Base-by-base conservation (phyloP, 1,140 invertebrate species). In the Papilio polytes region DNA sequence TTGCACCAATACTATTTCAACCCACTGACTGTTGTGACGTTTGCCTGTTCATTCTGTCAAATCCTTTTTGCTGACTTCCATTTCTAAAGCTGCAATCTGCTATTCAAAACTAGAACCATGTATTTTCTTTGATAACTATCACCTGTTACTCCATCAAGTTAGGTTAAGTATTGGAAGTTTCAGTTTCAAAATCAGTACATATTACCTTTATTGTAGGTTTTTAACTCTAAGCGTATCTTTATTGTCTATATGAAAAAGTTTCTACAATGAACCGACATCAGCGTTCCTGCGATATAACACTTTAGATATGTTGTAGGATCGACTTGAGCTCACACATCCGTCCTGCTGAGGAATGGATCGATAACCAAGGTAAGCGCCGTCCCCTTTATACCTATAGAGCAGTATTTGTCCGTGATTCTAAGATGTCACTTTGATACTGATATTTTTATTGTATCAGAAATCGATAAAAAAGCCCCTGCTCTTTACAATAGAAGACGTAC, bases 271-370 rank as follows among this genome's bases (percentile, higher is more conserved):
- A 4, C 12, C 59, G 22, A 9, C 22, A 26, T 63, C 59, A 26
- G 9, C 22, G 22, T 13, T 26, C 22, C 20, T 15, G 22, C 3
- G 20, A 59, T 22, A 22, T 22, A 10, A 63, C 20, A 31, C 0
- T 63, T 63, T 22, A 63, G 59, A 22, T 63, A 63, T 63, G 59
- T 63, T 22, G 59, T 63, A 63, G 15, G 59, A 26, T 63, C 22
- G 59, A 63, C 59, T 63, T 26, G 59, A 63, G 20, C 59, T 63
- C 59, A 26, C 22, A 63, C 59, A 63, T 63, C n/a, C 31, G 3
- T 36, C 53, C 22, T 63, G 59, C 22, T 63, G 59, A 63, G 59
- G 59, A 63, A 12, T 63, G 22, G 59, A 63, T 63, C 59, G 22
- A 26, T 63, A 63, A 63, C 22, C 59, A 63, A 63, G 59, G 59